Conservation (phyloP, 2,113 vertebrate species). For the Gnathonemus echidnorhynchus region DNA sequence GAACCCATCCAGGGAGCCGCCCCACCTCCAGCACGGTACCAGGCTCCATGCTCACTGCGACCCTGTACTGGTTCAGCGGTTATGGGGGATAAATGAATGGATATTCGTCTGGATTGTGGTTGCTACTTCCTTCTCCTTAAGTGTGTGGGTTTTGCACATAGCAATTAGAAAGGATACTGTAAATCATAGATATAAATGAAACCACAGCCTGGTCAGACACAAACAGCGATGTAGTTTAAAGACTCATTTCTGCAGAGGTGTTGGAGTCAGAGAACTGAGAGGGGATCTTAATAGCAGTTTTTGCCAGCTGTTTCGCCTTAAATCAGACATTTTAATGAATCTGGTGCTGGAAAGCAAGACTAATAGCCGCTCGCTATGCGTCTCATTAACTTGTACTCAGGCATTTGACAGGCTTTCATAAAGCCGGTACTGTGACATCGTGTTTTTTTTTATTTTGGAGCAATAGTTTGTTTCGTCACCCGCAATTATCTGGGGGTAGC, state of each 20-base stretch:
- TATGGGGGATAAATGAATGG: background rate
- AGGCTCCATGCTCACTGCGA: background rate
- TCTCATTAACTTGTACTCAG: conserved; percentile 69
- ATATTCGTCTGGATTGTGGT: background rate
- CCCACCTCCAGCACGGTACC: background rate
- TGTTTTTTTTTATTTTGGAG: conserved; percentile 30
- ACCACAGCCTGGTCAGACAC: background rate
- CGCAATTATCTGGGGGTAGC: background rate
- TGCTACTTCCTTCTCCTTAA: background rate
- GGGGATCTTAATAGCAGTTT: conserved; percentile 12
- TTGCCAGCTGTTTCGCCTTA: conserved; percentile 34
- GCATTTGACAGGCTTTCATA: conserved; percentile 50
- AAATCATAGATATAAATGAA: background rate
- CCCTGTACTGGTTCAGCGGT: background rate
- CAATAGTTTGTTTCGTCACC: background rate
- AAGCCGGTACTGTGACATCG: conserved; percentile 50
- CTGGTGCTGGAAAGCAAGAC: conserved; percentile 56
- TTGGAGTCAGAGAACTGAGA: background rate
- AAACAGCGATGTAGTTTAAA: background rate
- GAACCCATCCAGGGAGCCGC: background rate
- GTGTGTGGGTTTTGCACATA: background rate
- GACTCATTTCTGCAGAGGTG: background rate
- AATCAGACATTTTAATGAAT: conserved; percentile 44
- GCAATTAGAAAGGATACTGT: background rate
- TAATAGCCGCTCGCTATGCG: conserved; percentile 66